Base-by-base conservation (phyloP, 2,113 vertebrate species). In the Bufo gargarizans region DNA sequence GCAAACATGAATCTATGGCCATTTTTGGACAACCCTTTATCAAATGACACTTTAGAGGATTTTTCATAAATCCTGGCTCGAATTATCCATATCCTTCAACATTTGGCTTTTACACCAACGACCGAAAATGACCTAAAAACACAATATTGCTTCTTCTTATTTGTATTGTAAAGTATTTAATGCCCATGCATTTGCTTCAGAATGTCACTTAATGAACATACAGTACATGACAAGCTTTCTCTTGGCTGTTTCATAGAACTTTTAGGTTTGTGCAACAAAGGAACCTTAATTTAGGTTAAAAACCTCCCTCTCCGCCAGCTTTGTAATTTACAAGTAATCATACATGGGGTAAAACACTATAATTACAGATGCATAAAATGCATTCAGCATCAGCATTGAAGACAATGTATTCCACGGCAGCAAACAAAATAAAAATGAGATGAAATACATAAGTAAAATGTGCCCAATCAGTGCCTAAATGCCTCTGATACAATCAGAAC, bases 311-410 rank as follows among this genome's bases (percentile, higher is more conserved):
- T 69, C 77, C 58, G 77, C 58, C 77, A 79, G 47, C 16, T n/a
- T 43, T 69, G 61, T 43, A 80, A 71, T 87, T 49, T 49, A 80
- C 71, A 56, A 49, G 56, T 49, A 86, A 86, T 86, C 43, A 71
- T 69, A 69, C 77, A 45, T 80, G 20, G 43, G 49, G 63, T 20
- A 45, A 79, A 78, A n/a, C 63, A 45, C 77, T 69, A 14, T 58
- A 80, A 87, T 87, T 87, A 87, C 22, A 45, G n/a, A 80, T 53
- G 47, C 45, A 47, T 19, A 67, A 33, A 69, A 87, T 79, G 61
- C 22, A 80, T 87, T 87, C 80, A 17, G 71, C 49, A 45, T 43
- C 17, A 69, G 17, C 33, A 19, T 56, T 79, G 80, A 87, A 86
- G 77, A 58, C 20, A 65, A 55, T 47, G 17, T 43, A 49, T 87